Evolutionary conservation across 2,888 invertebrate genomes (phyloP).

Genomic region (Athalia cordata): DNA sequence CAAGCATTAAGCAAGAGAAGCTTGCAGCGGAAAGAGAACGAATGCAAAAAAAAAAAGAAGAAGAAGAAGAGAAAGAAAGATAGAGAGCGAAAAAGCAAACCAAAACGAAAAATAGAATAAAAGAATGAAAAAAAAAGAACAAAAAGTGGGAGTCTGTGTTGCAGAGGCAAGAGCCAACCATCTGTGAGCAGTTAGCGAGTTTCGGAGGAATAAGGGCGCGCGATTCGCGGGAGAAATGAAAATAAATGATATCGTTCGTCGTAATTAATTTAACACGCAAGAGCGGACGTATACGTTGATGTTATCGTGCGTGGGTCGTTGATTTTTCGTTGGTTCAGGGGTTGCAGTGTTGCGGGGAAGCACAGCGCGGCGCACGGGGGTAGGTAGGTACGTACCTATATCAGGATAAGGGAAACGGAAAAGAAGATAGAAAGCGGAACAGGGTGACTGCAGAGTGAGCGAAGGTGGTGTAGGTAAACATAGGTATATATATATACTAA

Average conservation of each 20-base stretch:
- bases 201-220: constrained; percentile 44
- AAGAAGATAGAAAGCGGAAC: constrained; percentile 16
- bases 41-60: no score
- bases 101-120: no score
- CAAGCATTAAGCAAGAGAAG: constrained; percentile 34
- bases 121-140: no score
- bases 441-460: constrained; percentile 16
- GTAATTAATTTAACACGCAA: constrained; percentile 70
- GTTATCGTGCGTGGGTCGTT: constrained; percentile 55
- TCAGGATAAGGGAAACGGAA: background rate
- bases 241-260: constrained; percentile 69
- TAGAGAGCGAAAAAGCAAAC: no score
- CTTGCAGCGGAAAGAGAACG: background rate
- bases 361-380: background rate
- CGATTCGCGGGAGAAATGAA: constrained; percentile 68
- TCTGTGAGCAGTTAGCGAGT: constrained; percentile 50
- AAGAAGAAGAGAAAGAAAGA: no score
- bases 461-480: background rate
- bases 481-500: background rate
- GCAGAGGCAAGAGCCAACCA: constrained; percentile 23
- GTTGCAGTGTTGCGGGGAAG: background rate
- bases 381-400: no score
- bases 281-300: constrained; percentile 60
- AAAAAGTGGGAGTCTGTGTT: background rate
- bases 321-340: constrained; percentile 31